A percentile compares a stretch with the other conserved stretches of the same genome.
Evolutionary conservation across 2,113 vertebrate species (phyloP).

Genomic region (Hipposideros armiger): DNA sequence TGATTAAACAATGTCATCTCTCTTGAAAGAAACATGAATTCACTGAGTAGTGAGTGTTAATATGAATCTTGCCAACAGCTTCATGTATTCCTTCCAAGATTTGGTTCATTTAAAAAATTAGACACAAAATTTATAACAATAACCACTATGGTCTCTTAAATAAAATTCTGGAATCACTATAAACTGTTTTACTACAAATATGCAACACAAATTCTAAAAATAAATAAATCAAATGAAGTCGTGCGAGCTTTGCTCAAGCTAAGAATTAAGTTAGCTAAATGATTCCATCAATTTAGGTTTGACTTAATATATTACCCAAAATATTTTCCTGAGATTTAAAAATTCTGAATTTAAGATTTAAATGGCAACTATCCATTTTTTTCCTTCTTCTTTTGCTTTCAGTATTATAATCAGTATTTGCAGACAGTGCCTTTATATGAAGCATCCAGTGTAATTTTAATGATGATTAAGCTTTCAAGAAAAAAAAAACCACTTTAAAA

Average conservation of each 20-base stretch:
- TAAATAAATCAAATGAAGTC: constrained; percentile 2
- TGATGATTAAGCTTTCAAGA: constrained; percentile 30
- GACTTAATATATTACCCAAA: neutral
- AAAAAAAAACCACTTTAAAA: constrained; percentile 43
- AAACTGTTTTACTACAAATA: neutral
- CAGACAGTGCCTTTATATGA: neutral
- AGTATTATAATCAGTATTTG: neutral
- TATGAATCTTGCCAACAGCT: neutral
- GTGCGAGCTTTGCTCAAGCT: neutral
- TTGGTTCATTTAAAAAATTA: neutral
- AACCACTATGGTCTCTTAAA: neutral
- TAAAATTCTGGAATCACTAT: constrained; percentile 7
- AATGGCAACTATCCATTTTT: neutral
- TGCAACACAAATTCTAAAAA: constrained; percentile 37
- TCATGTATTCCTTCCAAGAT: neutral
- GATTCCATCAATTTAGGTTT: constrained; percentile 6
- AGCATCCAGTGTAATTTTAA: neutral
- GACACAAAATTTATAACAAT: neutral
- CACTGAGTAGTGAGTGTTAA: neutral
- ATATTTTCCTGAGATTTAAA: neutral
- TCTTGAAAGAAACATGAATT: constrained; percentile 6
- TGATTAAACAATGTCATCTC: neutral
- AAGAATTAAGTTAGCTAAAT: constrained; percentile 20
- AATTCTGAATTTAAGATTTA: constrained; percentile 38
- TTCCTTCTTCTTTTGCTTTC: constrained; percentile 26